Base-by-base conservation (phyloP, 2,888 invertebrate genomes). In the Argyresthia albistria region DNA sequence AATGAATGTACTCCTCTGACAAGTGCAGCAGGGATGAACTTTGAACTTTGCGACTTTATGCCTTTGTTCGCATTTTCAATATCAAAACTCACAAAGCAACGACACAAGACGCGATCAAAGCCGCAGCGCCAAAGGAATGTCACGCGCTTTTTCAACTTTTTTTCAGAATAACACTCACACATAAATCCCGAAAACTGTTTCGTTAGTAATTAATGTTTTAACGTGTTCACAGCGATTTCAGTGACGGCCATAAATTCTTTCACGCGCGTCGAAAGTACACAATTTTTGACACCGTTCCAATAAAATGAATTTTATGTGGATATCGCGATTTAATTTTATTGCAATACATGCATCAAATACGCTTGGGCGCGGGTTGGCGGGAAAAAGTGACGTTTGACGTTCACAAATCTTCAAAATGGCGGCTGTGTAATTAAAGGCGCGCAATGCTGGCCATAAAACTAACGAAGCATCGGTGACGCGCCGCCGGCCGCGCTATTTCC, bases 101-200 rank as follows among this genome's bases (percentile, higher is more conserved):
- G 7, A 14, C 14, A 45, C 10, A 45, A 14, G 14, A 52, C 25
- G 46, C 15, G 39, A 52, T 39, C 36, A 48, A 49, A 54, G 47
- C 49, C 51, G 52, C 50, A 36, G 39, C 39, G 39, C 49, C 14
- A 11, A 42, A 42, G 45, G 14, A 45, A 45, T 45, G 45, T 45
- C 45, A 45, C 14, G 45, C 15, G 9, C 45, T 8, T 45, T 8
- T 12, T 12, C 15, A 15, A 15, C 15, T 3, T 45, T 45, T 43
- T 45, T 45, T 45, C 14, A 14, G 14, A 15, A 45, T 45, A 7
- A 45, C 6, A 9, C 9, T n/a, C 9, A 9, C 7, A 12, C 9
- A 80, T 82, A 79, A 81, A 82, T 82, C 80, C 77, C 69, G 68
- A 74, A 74, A 80, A 82, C 75, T 79, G 75, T 79, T 78, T 75